These are phyloP conservation scores for Molorchus minor DNA, from an alignment of 2,888 invertebrate genomes.

Conservation along the genomic window DNA sequence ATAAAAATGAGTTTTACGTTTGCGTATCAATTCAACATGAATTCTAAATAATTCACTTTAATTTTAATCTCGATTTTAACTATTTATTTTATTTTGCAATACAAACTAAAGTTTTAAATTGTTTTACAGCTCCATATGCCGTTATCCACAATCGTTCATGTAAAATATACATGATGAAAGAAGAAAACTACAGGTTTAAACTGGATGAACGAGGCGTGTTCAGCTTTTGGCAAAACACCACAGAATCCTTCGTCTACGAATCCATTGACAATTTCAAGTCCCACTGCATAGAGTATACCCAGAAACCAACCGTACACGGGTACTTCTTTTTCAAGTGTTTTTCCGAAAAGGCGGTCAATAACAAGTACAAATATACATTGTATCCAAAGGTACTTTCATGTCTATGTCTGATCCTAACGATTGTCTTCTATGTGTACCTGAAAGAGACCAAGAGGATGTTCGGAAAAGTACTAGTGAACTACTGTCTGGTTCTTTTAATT, in stretches of 20 bases:
- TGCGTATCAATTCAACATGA: too few species aligned
- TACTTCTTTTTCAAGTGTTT: constrained; percentile 39
- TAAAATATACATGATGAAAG: constrained; percentile 28
- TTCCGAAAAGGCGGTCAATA: not conserved
- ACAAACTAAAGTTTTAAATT: not conserved
- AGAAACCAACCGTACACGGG: constrained; percentile 26
- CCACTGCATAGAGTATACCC: constrained; percentile 46
- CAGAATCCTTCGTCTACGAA: constrained; percentile 20
- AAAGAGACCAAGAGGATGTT: constrained; percentile 49
- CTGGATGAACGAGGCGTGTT: constrained; percentile 38
- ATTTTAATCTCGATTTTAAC: too few species aligned
- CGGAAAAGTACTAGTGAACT: constrained; percentile 51
- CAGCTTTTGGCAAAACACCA: constrained; percentile 27
- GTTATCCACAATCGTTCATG: constrained; percentile 42
- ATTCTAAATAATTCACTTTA: too few species aligned
- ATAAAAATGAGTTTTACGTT: too few species aligned
- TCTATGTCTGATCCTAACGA: constrained; percentile 43
- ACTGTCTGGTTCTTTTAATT: constrained; percentile 44
- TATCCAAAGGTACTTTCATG: constrained; percentile 48
- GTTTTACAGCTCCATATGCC: constrained; percentile 43
- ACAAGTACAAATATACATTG: constrained; percentile 43
- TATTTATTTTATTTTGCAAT: too few species aligned
- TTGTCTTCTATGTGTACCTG: constrained; percentile 44
- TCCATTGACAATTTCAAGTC: constrained; percentile 27
- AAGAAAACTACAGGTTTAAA: constrained; percentile 33